These are phyloP conservation scores for Nannobrachium achirus DNA, from an alignment of 2,113 vertebrate species.

Conservation along the genomic window DNA sequence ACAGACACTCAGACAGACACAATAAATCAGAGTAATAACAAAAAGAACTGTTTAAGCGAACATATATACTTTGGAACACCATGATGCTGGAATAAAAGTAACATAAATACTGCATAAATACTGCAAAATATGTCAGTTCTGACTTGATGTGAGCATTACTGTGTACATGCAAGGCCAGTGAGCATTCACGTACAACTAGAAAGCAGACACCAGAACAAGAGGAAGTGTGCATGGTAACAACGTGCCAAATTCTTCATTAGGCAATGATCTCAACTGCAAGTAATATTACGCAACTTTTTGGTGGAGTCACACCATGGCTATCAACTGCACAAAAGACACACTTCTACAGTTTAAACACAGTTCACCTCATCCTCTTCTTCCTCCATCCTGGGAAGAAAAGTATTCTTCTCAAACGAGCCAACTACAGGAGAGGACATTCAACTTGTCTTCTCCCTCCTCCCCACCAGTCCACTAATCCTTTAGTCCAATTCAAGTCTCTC, in stretches of 20 bases:
- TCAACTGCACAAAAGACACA: neutral
- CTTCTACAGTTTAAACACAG: slow-evolving; percentile 6
- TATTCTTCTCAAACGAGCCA: neutral
- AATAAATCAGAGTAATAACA: no score
- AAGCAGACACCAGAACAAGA: slow-evolving; percentile 2
- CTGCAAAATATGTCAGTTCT: no score
- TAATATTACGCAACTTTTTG: neutral
- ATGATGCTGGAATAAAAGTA: no score
- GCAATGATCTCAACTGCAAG: neutral
- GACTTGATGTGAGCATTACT: neutral
- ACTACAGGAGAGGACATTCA: slow-evolving; percentile 11
- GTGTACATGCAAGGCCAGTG: neutral
- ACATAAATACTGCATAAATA: no score
- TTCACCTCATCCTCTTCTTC: slow-evolving; percentile 72
- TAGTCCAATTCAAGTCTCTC: neutral
- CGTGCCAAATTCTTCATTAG: neutral
- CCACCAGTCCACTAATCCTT: neutral
- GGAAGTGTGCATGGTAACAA: slow-evolving; percentile 1
- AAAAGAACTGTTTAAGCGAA: no score
- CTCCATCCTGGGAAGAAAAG: slow-evolving; percentile 50
- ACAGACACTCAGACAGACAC: no score
- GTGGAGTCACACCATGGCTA: neutral
- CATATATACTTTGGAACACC: no score
- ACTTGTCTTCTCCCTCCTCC: neutral
- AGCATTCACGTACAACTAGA: slow-evolving; percentile 18